Base-by-base conservation (phyloP, 2,888 invertebrate genomes). In the Lamellibrachia satsuma region DNA sequence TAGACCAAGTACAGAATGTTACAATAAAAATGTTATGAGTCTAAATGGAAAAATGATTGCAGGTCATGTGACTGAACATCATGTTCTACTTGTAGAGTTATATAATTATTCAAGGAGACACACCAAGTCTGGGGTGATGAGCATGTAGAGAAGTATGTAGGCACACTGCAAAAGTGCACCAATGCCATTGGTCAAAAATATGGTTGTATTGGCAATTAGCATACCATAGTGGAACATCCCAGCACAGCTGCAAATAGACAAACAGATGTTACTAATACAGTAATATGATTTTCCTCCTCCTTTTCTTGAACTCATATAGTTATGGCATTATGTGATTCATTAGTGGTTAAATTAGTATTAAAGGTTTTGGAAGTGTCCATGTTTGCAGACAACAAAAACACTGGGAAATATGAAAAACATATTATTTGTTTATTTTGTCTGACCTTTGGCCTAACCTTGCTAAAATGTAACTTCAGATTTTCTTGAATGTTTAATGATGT, bases 151-250 rank as follows among this genome's bases (percentile, higher is more conserved):
- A 9, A 93, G 52, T 52, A 90, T 55, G 57, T 93, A 93, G 52
- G 52, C 11, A 4, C 39, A 52, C 52, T 92, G 92, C 51, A 93
- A 52, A 55, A 93, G 8, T 57, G 92, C 52, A 8, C 93, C 93
- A n/a, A 93, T 52, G 52, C 52, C 90, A 75, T 93, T 93, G n/a
- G 92, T 52, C 39, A 93, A 90, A 22, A 91, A 52, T 27, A 93
- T 52, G 9, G 92, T 91, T 7, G 57, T 51, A 52, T 93, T 93
- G 51, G 91, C 75, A 22, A 93, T 90, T 52, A 93, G 27, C n/a
- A 90, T 90, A 8, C 92, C 92, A 92, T 93, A 93, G 91, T 93
- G 92, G 75, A 75, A 75, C 75, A 75, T 75, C 15, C 75, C 75
- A 22, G 75, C 75, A 75, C 75, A 75, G 75, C 75, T 75, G 75